Percentiles rank a stretch among this genome's conserved stretches.
Conservation (phyloP, 1,140 invertebrate species). For the Aphelinus certus region DNA sequence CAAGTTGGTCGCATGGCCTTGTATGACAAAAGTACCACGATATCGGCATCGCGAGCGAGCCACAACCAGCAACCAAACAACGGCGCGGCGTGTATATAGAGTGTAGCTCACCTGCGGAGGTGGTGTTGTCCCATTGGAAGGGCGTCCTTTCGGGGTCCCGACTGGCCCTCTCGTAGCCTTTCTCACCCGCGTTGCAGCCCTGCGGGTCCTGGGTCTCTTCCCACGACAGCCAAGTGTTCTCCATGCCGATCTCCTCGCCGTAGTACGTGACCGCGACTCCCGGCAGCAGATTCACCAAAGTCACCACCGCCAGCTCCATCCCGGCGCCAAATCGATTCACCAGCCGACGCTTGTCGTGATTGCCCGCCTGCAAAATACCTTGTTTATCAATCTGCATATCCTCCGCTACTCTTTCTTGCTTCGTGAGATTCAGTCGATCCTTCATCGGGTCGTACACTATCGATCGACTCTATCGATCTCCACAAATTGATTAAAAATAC, state of each 20-base stretch:
- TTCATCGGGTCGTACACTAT: too few species aligned
- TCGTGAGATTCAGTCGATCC: too few species aligned
- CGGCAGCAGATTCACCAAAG: slow-evolving; percentile 75
- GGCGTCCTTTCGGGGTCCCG: slow-evolving; percentile 78
- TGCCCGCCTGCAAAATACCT: slow-evolving; percentile 67
- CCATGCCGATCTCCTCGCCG: slow-evolving; percentile 79
- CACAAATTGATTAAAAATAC: too few species aligned
- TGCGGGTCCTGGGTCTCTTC: slow-evolving; percentile 69
- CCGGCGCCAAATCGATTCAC: slow-evolving; percentile 71
- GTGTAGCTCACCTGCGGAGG: slow-evolving; percentile 66
- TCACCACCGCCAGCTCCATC: slow-evolving; percentile 74
- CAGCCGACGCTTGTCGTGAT: slow-evolving; percentile 72
- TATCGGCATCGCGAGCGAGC: too few species aligned
- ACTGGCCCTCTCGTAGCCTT: slow-evolving; percentile 65
- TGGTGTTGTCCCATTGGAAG: slow-evolving; percentile 76
- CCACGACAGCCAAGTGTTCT: slow-evolving; percentile 68
- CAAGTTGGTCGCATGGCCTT: too few species aligned
- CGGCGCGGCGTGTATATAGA: too few species aligned
- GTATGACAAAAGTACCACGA: too few species aligned
- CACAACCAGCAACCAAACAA: too few species aligned
- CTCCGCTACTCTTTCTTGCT: too few species aligned
- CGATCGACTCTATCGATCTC: too few species aligned
- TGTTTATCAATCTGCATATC: too few species aligned
- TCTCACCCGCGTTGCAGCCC: slow-evolving; percentile 68
- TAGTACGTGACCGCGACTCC: slow-evolving; percentile 83